A percentile compares a stretch with the other conserved stretches of the same genome.
Evolutionary conservation across 2,797 vertebrate species (phyloP).

Genomic region (Coracias cyanogaster): DNA sequence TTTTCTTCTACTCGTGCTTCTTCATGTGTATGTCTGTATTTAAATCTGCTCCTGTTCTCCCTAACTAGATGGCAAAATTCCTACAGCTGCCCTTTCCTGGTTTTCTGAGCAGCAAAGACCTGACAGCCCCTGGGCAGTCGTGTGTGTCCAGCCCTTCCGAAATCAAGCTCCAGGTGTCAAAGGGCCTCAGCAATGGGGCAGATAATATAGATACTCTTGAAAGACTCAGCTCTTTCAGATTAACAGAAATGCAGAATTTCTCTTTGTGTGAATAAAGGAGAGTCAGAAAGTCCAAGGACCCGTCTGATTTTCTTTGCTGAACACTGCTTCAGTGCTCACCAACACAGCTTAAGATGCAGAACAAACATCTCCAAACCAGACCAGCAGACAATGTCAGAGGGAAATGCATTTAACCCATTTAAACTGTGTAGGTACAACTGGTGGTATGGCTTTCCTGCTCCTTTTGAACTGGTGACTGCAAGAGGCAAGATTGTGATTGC

Average conservation of each 20-base stretch:
- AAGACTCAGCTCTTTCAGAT: background rate
- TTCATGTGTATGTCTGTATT: background rate
- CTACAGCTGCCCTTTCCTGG: background rate
- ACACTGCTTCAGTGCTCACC: background rate
- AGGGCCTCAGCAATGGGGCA: background rate
- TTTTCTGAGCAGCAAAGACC: background rate
- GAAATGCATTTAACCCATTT: background rate
- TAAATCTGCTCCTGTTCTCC: background rate
- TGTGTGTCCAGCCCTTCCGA: background rate
- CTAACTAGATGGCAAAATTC: background rate
- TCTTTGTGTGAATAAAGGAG: background rate
- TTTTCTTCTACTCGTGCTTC: background rate
- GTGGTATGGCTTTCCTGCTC: background rate
- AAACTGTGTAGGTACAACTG: background rate
- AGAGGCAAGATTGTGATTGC: background rate
- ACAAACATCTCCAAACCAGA: background rate
- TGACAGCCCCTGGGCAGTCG: background rate
- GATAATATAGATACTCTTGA: background rate
- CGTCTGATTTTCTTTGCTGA: background rate
- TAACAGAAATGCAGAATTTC: background rate
- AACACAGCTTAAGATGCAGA: background rate
- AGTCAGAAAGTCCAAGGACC: background rate
- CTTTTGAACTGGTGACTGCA: background rate
- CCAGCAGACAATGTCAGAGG: background rate
- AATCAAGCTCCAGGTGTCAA: background rate